Percentiles rank a stretch among this genome's conserved stretches.
Conservation (phyloP, 37 sponge, comb jelly and placozoan genomes). For the Eunapius fragilis region DNA sequence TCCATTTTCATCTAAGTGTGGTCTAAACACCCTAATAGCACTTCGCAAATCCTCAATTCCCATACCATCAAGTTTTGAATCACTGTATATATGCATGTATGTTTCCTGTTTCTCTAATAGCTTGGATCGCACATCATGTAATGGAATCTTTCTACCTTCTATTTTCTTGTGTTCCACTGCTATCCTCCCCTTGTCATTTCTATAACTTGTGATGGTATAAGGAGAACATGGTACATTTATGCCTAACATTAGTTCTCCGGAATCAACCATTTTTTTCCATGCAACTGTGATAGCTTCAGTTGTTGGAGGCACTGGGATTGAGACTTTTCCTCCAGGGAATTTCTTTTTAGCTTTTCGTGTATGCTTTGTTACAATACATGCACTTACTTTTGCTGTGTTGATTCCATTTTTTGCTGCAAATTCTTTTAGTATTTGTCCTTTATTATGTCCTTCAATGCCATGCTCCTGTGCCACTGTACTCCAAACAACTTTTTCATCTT, state of each 20-base stretch:
- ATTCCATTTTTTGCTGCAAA: constrained; percentile 24
- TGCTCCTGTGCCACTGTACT: constrained; percentile 22
- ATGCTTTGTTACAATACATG: background rate
- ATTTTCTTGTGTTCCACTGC: constrained; percentile 3
- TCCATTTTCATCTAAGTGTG: no score
- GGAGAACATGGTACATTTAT: constrained; percentile 34
- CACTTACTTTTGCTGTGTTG: constrained; percentile 10
- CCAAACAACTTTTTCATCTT: constrained; percentile 24
- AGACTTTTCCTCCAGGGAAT: constrained; percentile 16
- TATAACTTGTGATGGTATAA: constrained; percentile 10
- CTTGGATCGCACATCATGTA: constrained; percentile 24
- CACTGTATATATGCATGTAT: constrained; percentile 35
- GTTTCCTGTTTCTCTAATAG: constrained; percentile 22
- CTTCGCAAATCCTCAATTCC: no score
- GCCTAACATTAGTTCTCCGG: constrained; percentile 22
- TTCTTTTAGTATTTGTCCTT: constrained; percentile 25
- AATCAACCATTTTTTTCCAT: constrained; percentile 25
- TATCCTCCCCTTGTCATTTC: constrained; percentile 12
- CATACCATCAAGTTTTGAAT: constrained; percentile 18
- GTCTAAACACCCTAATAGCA: no score
- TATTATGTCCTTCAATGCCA: constrained; percentile 20
- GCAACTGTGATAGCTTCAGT: constrained; percentile 5
- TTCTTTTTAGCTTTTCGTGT: background rate
- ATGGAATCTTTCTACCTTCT: constrained; percentile 42
- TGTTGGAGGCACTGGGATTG: constrained; percentile 14